Evolutionary conservation across 2,797 vertebrate genomes (phyloP), one percentile per base, ranked within the genome.

Genomic region (Hapalemur alaotrensis): DNA sequence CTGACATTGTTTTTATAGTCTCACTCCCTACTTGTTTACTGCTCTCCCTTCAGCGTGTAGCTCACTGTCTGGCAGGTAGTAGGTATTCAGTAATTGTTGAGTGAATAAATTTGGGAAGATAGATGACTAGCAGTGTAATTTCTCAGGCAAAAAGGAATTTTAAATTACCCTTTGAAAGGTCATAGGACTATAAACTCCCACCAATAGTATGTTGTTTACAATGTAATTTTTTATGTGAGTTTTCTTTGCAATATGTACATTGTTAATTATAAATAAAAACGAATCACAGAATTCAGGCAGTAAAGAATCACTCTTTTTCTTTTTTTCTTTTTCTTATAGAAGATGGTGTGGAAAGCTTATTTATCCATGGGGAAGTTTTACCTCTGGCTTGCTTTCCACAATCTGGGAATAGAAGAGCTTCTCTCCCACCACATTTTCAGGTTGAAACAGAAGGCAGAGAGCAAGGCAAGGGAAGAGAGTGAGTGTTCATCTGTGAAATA

Each of bases 221-320:
- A 82, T 69, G 91, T 83, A 54, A 87, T 88, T 93, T 93, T 93
- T 72, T 57, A 50, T 73, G 38, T 95, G 28, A 54, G 46, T 41
- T 87, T 48, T 80, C 89, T 93, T 86, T 52, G 35, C 78, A 91
- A 87, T 78, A 72, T 67, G 70, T 70, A 83, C 54, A 54, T 78
- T 93, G 32, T 87, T 91, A 30, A 57, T 90, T 78, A 82, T 78
- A 93, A 91, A 83, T 87, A 87, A 93, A 91, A 86, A 78, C 50
- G 63, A 91, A 76, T 88, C 70, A 65, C 30, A 86, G 46, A 54
- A 70, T 70, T 91, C 69, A 87, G 43, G n/a, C 52, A 78, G 67
- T 84, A 70, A 87, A 93, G 52, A 93, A 41, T 82, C 28, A 30
- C 9, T 78, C 35, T 18, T 65, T 65, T 65, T 72, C 57, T 80